Base-by-base conservation (phyloP, 1,140 invertebrate species). In the Archivesica marissinica region DNA sequence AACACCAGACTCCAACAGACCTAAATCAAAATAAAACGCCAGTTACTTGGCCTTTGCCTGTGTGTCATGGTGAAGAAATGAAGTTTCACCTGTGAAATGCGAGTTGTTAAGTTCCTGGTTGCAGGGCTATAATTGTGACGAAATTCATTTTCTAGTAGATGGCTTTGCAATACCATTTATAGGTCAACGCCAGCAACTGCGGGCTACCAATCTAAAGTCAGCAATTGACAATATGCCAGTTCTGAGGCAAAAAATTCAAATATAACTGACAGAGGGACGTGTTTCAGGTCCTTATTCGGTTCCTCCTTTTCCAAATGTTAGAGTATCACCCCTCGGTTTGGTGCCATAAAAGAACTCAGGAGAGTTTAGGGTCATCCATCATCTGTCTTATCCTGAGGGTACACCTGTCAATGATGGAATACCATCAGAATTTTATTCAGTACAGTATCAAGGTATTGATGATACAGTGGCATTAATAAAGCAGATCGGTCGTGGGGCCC, bases 381-480 rank as follows among this genome's bases (percentile, higher is more conserved):
- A 88, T 54, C 66, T 89, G n/a, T 86, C 83, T 2, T 84, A 66
- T 38, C 83, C 86, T 23, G 44, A 68, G 23, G 38, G 78, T 7
- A 38, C 59, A n/a, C 33, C 30, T 17, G 20, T 78, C 41, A 35
- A 61, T 39, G 50, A 35, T 44, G 41, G 56, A 15, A 30, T 70
- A 17, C 38, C 66, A 38, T 20, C 20, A 38, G 35, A 70, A n/a
- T 38, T 17, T 13, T 68, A n/a, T 35, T 4, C 64, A 9, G 64
- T 70, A 9, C 17, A 30, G 15, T 70, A 39, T 38, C 28, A 70
- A 38, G 39, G 17, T 25, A 39, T 70, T 39, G 66, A 70, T 70
- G 35, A 4, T 17, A 38, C 66, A 9, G 38, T n/a, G 15, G 28
- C 66, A 70, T 38, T 70, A 23, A 25, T 70, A n/a, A 47, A 47